Evolutionary conservation across 2,797 vertebrate species (phyloP).

Genomic region (Argya squamiceps): DNA sequence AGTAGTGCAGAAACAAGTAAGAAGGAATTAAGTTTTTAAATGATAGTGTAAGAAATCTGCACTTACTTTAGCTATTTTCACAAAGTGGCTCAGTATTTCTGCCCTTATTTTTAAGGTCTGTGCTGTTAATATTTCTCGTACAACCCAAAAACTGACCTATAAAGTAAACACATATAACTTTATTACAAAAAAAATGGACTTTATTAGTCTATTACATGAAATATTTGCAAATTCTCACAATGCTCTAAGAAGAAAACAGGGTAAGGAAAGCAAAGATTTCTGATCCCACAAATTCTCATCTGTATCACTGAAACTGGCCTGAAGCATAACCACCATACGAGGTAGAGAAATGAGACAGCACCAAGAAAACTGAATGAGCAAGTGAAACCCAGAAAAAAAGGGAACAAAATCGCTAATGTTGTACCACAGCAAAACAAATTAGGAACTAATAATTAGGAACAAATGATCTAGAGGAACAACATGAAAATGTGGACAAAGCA

Average conservation of each 20-base stretch:
- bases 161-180: slow-evolving; percentile 49
- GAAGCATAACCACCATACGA: not conserved
- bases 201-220: not conserved
- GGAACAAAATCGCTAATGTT: not conserved
- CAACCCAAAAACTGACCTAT: slow-evolving; percentile 97
- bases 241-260: not conserved
- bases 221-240: not conserved
- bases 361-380: not conserved
- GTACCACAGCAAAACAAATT: not conserved
- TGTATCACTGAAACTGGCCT: not conserved
- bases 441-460: not conserved
- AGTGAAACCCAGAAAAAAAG: not conserved
- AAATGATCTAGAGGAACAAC: not conserved
- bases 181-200: not conserved
- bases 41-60: not conserved
- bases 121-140: slow-evolving; percentile 94
- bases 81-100: slow-evolving; percentile 94
- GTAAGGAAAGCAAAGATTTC: not conserved
- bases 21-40: not conserved
- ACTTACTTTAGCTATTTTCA: slow-evolving; percentile 98
- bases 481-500: not conserved
- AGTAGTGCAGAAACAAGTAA: not conserved
- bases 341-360: not conserved
- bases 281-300: not conserved
- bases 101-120: slow-evolving; percentile 96